Percentiles rank a stretch among this genome's conserved stretches.
Evolutionary conservation across 2,113 vertebrate genomes (phyloP).

Genomic region (Verasper variegatus): DNA sequence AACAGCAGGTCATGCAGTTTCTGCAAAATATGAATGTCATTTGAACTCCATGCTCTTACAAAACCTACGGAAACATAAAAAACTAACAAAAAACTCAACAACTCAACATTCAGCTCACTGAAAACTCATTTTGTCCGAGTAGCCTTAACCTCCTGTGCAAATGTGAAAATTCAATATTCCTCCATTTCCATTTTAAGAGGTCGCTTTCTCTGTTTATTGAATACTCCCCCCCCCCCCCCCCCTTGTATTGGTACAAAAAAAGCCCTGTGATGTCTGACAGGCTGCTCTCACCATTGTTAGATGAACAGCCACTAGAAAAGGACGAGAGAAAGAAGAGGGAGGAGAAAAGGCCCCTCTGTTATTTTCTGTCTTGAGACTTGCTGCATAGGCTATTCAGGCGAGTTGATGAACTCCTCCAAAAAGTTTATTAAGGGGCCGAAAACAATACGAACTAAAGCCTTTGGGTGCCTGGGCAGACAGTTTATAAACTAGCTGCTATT

Average conservation of each 20-base stretch:
- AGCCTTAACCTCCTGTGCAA: constrained; percentile 36
- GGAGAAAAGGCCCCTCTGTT: constrained; percentile 89
- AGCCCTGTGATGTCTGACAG: constrained; percentile 86
- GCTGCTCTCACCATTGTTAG: constrained; percentile 84
- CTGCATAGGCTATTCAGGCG: constrained; percentile 94
- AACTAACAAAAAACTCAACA: too few species aligned
- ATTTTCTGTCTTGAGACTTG: constrained; percentile 91
- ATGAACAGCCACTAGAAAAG: constrained; percentile 78
- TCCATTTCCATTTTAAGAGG: constrained; percentile 61
- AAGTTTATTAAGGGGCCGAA: constrained; percentile 99
- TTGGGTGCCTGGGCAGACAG: constrained; percentile 92
- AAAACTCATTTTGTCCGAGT: constrained; percentile 12
- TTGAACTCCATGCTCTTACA: too few species aligned
- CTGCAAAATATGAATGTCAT: neutral
- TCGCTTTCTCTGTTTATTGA: constrained; percentile 75
- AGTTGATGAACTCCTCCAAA: constrained; percentile 99
- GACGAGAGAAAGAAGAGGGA: constrained; percentile 77
- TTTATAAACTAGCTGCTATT: constrained; percentile 96
- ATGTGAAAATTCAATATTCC: constrained; percentile 70
- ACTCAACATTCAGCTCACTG: too few species aligned
- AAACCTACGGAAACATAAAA: too few species aligned
- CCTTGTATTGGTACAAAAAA: constrained; percentile 73
- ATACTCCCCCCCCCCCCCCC: constrained; percentile 54
- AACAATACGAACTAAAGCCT: constrained; percentile 94
- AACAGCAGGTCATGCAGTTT: neutral